phyloP scores from a whole-genome alignment of 1,140 invertebrate species.

The Drosophila setifemur region DNA sequence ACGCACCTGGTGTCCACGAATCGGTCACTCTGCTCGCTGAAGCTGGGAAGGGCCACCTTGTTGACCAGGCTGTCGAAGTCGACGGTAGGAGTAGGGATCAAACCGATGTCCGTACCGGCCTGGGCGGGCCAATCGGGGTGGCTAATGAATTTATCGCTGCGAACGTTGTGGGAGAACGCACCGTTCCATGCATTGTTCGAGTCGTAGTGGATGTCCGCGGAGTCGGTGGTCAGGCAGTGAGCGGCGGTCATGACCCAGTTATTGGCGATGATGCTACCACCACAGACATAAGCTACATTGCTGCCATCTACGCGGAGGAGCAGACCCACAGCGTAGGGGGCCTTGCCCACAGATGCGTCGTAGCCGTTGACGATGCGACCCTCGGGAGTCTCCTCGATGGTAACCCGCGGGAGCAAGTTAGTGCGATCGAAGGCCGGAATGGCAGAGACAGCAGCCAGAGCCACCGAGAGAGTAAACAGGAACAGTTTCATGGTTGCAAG shows the following conservation, averaged over 20 bases:
- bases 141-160: constrained; percentile 36
- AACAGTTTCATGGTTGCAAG: background rate
- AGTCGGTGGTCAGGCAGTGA: constrained; percentile 48
- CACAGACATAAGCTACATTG: constrained; percentile 23
- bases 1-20: constrained; percentile 33
- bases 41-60: constrained; percentile 23
- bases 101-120: too few species aligned
- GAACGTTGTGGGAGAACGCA: constrained; percentile 37
- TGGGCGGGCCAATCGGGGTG: constrained; percentile 19
- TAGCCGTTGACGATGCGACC: constrained; percentile 62
- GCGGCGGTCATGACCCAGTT: constrained; percentile 58
- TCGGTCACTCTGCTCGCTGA: constrained; percentile 1
- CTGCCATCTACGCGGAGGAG: constrained; percentile 13
- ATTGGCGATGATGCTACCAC: constrained; percentile 42
- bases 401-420: background rate
- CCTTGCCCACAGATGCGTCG: constrained; percentile 74
- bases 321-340: constrained; percentile 83
- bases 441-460: background rate
- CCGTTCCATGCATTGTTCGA: constrained; percentile 35
- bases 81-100: constrained; percentile 50
- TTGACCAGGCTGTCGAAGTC: constrained; percentile 35
- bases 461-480: background rate
- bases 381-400: background rate
- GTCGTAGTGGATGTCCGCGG: constrained; percentile 72
- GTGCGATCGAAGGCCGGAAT: background rate